These are phyloP conservation scores for Enteromius fasciolatus DNA, from an alignment of 2,797 vertebrate species.

Conservation along the genomic window DNA sequence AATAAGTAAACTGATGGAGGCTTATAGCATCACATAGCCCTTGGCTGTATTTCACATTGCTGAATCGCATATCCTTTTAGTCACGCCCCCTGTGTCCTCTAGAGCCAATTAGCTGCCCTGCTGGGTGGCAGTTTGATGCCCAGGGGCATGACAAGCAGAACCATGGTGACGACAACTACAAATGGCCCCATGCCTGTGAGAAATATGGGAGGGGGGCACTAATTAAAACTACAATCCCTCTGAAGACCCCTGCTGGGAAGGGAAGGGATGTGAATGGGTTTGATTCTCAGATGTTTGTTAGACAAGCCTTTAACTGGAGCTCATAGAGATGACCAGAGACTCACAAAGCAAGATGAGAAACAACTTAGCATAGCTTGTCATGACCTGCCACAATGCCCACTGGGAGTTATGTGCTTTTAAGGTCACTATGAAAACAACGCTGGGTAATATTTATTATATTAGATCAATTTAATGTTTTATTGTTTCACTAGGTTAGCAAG, in stretches of 20 bases:
- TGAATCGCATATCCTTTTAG: slow-evolving; percentile 52
- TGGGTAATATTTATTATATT: not conserved
- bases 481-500: not conserved
- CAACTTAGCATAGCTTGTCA: slow-evolving; percentile 57
- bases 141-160: slow-evolving; percentile 84
- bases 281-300: slow-evolving; percentile 55
- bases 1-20: slow-evolving; percentile 7
- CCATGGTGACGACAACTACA: slow-evolving; percentile 65
- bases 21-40: not conserved
- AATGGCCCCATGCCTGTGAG: slow-evolving; percentile 71
- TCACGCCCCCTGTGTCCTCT: slow-evolving; percentile 62
- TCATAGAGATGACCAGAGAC: slow-evolving; percentile 59
- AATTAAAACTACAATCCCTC: slow-evolving; percentile 76
- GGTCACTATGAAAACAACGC: slow-evolving; percentile 36
- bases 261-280: slow-evolving; percentile 60
- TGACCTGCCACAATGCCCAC: slow-evolving; percentile 55
- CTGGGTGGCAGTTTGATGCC: slow-evolving; percentile 82
- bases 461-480: not conserved
- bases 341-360: slow-evolving; percentile 51
- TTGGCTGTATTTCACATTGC: slow-evolving; percentile 28
- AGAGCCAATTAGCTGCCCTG: slow-evolving; percentile 87
- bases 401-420: slow-evolving; percentile 35
- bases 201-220: slow-evolving; percentile 68
- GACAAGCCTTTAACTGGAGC: slow-evolving; percentile 54
- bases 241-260: slow-evolving; percentile 68